phyloP scores from a whole-genome alignment of 2,797 vertebrate species.

The Ispidina lecontei region DNA sequence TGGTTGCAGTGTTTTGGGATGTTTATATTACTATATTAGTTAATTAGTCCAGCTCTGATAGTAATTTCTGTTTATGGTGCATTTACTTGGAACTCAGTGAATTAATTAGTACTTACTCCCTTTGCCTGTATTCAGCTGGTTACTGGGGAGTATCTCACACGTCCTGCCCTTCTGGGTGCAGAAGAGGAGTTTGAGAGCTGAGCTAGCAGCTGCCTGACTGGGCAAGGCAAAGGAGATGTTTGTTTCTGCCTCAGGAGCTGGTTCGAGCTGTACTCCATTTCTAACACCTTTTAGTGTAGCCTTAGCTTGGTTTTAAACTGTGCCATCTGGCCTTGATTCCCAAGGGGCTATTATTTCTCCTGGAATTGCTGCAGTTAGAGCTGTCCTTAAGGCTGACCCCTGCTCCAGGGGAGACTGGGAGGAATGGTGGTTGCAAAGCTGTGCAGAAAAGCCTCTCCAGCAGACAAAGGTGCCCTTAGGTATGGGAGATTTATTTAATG shows the following conservation, averaged over 20 bases:
- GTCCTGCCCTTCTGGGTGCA: background rate
- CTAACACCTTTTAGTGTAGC: background rate
- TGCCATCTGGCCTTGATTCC: conserved; percentile 26
- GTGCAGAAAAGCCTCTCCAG: background rate
- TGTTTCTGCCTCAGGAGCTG: background rate
- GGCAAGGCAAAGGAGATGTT: background rate
- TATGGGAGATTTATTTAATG: background rate
- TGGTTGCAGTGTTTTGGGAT: background rate
- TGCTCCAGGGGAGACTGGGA: background rate
- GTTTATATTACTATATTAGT: background rate
- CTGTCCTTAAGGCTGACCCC: background rate
- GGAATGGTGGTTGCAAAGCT: background rate
- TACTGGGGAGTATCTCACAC: background rate
- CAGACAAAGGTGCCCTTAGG: background rate
- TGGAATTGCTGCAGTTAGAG: background rate
- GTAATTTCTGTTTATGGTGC: background rate
- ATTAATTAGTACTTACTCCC: conserved; percentile 2
- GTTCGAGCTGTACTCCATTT: background rate
- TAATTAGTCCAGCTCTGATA: conserved; percentile 37
- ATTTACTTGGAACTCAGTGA: background rate
- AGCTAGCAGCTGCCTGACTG: background rate
- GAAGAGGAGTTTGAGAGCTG: background rate
- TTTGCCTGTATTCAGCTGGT: background rate
- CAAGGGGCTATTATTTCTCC: background rate
- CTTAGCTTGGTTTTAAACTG: conserved; percentile 8